Base-by-base conservation (phyloP, 2,113 vertebrate genomes). In the Amazona vittata region DNA sequence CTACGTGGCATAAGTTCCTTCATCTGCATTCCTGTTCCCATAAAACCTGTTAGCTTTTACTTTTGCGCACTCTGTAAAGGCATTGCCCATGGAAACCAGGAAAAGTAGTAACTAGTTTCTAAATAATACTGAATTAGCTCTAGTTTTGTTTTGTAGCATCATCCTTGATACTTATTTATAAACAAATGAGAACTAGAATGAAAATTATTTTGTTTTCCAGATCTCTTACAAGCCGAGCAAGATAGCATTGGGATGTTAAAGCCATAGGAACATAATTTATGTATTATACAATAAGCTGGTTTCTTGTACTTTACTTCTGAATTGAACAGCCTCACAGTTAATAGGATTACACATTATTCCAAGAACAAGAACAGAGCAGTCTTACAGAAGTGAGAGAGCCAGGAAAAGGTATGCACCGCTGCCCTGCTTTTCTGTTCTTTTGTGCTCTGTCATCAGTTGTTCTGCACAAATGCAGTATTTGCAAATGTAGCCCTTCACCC, bases 261-360 rank as follows among this genome's bases (percentile, higher is more conserved):
- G 69, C 68, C 83, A 39, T 28, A 75, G 55, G 60, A 90, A 47
- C 25, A 18, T 43, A 77, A 75, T 78, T 81, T 64, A 59, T 77
- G 60, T 50, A 44, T 93, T 89, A 37, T 29, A 63, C 67, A 93
- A 53, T 76, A 83, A 89, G 52, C 68, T 90, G 50, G 35, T 62
- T 83, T 96, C 59, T 92, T 86, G 50, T 86, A 44, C 85, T 88
- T 96, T 64, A 74, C 35, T 86, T 84, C 31, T 71, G 93, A 96
- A 89, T 78, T 91, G 68, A 86, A 86, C 86, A 90, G 75, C 64
- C 50, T 91, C 70, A 63, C 83, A 84, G 94, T 92, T 96, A 96
- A 94, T 92, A 95, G 93, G 92, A 95, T 96, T 95, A 94, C 83
- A 86, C 33, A 53, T 93, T 92, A 90, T 95, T 90, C 50, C 60